Evolutionary conservation across 2,113 vertebrate genomes (phyloP).

Genomic region (Thalassarche chlororhynchos): DNA sequence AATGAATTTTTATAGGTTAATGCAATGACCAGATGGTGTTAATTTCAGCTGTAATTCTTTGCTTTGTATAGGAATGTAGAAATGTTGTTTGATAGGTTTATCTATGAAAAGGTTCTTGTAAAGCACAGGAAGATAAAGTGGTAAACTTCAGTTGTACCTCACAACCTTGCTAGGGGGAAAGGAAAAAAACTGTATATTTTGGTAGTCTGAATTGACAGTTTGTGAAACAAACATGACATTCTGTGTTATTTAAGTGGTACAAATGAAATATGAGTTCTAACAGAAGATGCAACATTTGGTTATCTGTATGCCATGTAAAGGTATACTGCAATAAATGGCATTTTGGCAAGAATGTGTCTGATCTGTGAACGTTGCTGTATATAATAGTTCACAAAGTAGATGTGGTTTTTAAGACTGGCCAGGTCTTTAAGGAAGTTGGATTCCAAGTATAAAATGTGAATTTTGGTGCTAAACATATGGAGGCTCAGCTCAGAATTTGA

Average conservation of each 20-base stretch:
- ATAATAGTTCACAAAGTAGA: not conserved
- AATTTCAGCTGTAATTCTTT: constrained; percentile 69
- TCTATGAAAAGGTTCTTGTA: constrained; percentile 53
- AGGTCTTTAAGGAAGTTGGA: not conserved
- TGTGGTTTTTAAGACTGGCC: not conserved
- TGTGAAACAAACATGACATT: constrained; percentile 67
- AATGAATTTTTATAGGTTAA: constrained; percentile 64
- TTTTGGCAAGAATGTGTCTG: constrained; percentile 45
- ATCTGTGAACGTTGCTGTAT: not conserved
- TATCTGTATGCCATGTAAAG: constrained; percentile 57
- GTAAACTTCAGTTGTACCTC: constrained; percentile 60
- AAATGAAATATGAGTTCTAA: constrained; percentile 44
- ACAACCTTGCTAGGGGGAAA: constrained; percentile 26
- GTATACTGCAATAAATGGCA: constrained; percentile 69
- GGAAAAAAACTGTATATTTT: constrained; percentile 63
- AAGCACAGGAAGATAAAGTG: constrained; percentile 54
- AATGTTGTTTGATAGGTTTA: constrained; percentile 38
- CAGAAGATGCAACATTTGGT: constrained; percentile 9
- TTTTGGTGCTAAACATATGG: not conserved
- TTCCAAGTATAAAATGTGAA: not conserved
- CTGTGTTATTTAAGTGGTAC: constrained; percentile 65
- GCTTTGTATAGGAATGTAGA: constrained; percentile 68
- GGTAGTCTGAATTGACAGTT: constrained; percentile 65
- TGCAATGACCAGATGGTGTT: constrained; percentile 59
- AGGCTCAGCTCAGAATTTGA: not conserved